These are phyloP conservation scores for Ginglymostoma cirratum DNA, from an alignment of 2,113 vertebrate species.

Conservation along the genomic window DNA sequence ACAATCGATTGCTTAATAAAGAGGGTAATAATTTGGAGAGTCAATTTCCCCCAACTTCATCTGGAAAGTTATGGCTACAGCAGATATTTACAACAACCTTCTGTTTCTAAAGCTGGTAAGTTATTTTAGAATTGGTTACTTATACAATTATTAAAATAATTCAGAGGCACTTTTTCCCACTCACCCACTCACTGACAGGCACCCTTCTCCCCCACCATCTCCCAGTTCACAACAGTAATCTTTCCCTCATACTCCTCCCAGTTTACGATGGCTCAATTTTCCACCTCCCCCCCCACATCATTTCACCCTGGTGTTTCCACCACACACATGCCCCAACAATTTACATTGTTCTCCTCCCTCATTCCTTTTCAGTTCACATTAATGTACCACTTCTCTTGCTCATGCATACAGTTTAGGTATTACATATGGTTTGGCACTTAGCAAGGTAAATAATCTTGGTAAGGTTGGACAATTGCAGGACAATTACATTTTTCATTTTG, in stretches of 20 bases:
- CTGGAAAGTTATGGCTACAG: not conserved
- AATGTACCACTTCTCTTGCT: not conserved
- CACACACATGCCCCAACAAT: not conserved
- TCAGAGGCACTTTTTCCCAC: not conserved
- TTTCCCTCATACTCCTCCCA: not conserved
- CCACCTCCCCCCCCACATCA: not conserved
- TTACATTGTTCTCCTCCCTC: not conserved
- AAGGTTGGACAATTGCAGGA: not conserved
- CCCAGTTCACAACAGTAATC: not conserved
- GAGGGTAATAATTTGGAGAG: not conserved
- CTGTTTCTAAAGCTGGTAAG: not conserved
- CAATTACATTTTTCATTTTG: not conserved
- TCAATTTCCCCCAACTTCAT: not conserved
- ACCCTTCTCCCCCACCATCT: not conserved
- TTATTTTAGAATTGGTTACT: not conserved
- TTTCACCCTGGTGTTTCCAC: not conserved
- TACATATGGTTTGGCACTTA: not conserved
- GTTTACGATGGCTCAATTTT: not conserved
- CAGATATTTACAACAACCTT: not conserved
- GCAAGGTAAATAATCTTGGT: not conserved
- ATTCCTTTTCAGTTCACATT: not conserved
- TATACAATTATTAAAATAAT: not conserved
- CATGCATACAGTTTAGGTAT: not conserved
- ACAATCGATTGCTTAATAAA: not conserved
- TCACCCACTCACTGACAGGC: not conserved